Evolutionary conservation across 2,797 vertebrate genomes (phyloP).

Genomic region (Meda fulgida): DNA sequence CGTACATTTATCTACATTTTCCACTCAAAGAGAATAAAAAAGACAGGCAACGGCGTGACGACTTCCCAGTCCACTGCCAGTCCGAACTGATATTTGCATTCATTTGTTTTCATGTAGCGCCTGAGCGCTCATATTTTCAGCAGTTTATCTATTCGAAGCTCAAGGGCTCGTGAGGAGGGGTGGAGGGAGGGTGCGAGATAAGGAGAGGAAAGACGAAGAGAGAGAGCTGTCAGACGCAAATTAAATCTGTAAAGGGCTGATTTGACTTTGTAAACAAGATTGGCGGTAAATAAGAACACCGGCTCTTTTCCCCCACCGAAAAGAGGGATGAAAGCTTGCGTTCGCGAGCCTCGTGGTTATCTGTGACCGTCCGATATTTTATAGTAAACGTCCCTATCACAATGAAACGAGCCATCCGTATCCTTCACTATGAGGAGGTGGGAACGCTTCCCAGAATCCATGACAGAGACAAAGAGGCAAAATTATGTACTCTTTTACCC

Average conservation of each 20-base stretch:
- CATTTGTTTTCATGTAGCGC: slow-evolving; percentile 63
- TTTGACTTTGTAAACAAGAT: slow-evolving; percentile 78
- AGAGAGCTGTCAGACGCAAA: slow-evolving; percentile 68
- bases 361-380: slow-evolving; percentile 61
- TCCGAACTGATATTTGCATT: slow-evolving; percentile 63
- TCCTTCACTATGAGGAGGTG: slow-evolving; percentile 55
- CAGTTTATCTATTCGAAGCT: slow-evolving; percentile 67
- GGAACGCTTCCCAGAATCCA: slow-evolving; percentile 41
- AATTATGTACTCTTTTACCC: slow-evolving; percentile 45
- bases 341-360: slow-evolving; percentile 40
- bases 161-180: slow-evolving; percentile 55
- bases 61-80: slow-evolving; percentile 50
- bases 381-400: slow-evolving; percentile 59
- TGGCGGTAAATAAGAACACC: slow-evolving; percentile 68
- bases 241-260: slow-evolving; percentile 72
- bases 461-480: slow-evolving; percentile 47
- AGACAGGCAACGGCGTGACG: slow-evolving; percentile 40
- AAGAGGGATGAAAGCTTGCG: slow-evolving; percentile 41
- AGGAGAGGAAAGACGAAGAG: slow-evolving; percentile 51
- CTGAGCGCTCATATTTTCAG: slow-evolving; percentile 56
- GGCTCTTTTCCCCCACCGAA: slow-evolving; percentile 21
- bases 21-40: slow-evolving; percentile 44
- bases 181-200: slow-evolving; percentile 40
- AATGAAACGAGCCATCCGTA: slow-evolving; percentile 62
- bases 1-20: slow-evolving; percentile 66